phyloP scores from a whole-genome alignment of 2,888 invertebrate species.

The Mesochorus sp. region DNA sequence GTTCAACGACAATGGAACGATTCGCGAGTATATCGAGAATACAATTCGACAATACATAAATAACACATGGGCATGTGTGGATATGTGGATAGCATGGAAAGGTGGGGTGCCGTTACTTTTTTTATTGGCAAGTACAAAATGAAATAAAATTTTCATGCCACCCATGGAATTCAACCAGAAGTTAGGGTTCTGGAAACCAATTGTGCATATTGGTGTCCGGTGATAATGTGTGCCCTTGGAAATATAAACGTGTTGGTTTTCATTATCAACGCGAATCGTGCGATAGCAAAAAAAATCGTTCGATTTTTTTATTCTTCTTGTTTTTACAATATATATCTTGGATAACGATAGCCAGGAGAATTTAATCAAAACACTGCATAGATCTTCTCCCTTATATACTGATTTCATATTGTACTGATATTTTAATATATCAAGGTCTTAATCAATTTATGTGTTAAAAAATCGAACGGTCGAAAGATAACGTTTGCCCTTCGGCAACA shows the following conservation, averaged over 20 bases:
- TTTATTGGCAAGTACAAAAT: slow-evolving; percentile 1
- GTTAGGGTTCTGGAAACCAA: not conserved
- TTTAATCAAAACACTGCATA: slow-evolving; percentile 76
- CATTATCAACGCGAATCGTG: slow-evolving; percentile 16
- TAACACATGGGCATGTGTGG: too few species aligned
- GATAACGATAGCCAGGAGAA: slow-evolving; percentile 58
- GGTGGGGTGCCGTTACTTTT: not conserved
- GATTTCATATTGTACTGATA: too few species aligned
- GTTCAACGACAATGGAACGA: slow-evolving; percentile 24
- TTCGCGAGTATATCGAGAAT: slow-evolving; percentile 29
- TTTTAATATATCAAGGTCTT: too few species aligned
- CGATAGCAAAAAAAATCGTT: not conserved
- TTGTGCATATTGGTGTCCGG: not conserved
- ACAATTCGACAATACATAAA: slow-evolving; percentile 42
- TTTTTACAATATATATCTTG: not conserved
- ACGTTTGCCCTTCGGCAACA: slow-evolving; percentile 19
- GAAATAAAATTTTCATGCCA: slow-evolving; percentile 7
- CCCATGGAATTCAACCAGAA: not conserved
- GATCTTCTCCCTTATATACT: slow-evolving; percentile 71
- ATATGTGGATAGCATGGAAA: not conserved
- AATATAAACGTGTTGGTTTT: slow-evolving; percentile 22
- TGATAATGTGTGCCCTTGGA: not conserved
- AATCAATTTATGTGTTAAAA: too few species aligned
- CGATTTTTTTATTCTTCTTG: slow-evolving; percentile 8
- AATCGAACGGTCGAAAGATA: slow-evolving; percentile 5